A percentile compares a stretch with the other conserved stretches of the same genome.
Conservation (phyloP, 2,797 vertebrate species). For the Microcaecilia unicolor region DNA sequence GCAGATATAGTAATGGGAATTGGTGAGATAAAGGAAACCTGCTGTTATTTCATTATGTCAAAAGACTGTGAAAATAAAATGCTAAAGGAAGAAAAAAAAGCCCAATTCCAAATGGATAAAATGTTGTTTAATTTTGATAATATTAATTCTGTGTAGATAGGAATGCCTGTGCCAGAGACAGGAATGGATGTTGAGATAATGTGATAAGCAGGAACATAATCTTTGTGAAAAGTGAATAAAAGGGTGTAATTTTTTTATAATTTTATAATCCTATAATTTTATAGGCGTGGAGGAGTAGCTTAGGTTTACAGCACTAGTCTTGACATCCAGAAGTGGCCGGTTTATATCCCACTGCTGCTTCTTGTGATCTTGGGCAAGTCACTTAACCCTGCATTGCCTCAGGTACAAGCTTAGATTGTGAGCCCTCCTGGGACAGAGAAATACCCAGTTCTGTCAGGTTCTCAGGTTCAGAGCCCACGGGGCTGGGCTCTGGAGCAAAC, state of each 20-base stretch:
- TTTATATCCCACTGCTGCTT: too few relatives aligned
- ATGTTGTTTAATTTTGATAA: not conserved
- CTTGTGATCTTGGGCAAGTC: too few relatives aligned
- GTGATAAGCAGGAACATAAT: slow-evolving; percentile 1
- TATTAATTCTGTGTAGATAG: not conserved
- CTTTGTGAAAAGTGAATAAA: not conserved
- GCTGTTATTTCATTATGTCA: not conserved
- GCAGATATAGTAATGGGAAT: not conserved
- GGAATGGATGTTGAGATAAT: not conserved
- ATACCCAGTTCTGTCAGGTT: not conserved
- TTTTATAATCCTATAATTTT: too few relatives aligned
- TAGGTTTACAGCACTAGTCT: too few relatives aligned
- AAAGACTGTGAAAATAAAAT: not conserved
- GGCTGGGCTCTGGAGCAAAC: too few relatives aligned
- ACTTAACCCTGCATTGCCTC: too few relatives aligned
- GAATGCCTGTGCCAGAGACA: not conserved
- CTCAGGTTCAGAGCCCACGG: too few relatives aligned
- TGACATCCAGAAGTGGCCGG: too few relatives aligned
- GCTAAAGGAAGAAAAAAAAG: not conserved
- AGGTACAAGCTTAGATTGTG: too few relatives aligned
- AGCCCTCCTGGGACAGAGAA: too few relatives aligned
- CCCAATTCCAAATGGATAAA: not conserved
- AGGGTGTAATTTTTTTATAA: too few relatives aligned
- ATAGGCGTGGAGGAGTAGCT: too few relatives aligned
- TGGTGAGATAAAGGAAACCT: not conserved